Conservation (phyloP, 2,888 invertebrate genomes). For the Dicyrtoma fusca region DNA sequence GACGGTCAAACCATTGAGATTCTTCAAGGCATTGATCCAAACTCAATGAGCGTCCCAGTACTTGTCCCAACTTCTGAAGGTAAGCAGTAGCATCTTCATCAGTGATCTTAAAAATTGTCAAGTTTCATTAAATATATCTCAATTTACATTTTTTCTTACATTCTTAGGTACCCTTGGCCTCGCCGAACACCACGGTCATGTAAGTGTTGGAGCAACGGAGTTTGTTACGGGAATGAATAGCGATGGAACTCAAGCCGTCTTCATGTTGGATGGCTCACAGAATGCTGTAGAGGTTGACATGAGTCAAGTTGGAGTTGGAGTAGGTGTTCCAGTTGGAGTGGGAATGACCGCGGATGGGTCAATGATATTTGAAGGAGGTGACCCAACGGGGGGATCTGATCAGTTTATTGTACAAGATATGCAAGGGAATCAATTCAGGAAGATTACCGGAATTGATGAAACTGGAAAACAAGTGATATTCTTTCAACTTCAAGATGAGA, state of each 20-base stretch:
- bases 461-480: conserved; percentile 53
- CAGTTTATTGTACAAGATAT: conserved; percentile 55
- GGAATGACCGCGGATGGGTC: conserved; percentile 55
- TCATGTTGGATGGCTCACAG: conserved; percentile 54
- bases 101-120: too few relatives aligned
- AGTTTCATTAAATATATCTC: too few relatives aligned
- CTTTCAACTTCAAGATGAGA: conserved; percentile 51
- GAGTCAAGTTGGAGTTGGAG: conserved; percentile 29
- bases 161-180: conserved; percentile 63
- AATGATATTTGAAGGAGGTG: conserved; percentile 46
- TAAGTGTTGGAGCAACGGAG: conserved; percentile 39
- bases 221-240: conserved; percentile 41
- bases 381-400: conserved; percentile 31
- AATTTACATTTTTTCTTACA: too few relatives aligned
- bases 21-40: conserved; percentile 45
- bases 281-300: conserved; percentile 52
- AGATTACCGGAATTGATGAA: conserved; percentile 53
- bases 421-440: conserved; percentile 52
- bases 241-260: conserved; percentile 53
- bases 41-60: conserved; percentile 42
- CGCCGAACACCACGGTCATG: conserved; percentile 59
- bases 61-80: conserved; percentile 53
- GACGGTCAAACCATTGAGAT: conserved; percentile 54
- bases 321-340: conserved; percentile 47
- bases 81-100: too few relatives aligned